phyloP scores from a whole-genome alignment of 2,888 invertebrate genomes.

The Tigriopus californicus region DNA sequence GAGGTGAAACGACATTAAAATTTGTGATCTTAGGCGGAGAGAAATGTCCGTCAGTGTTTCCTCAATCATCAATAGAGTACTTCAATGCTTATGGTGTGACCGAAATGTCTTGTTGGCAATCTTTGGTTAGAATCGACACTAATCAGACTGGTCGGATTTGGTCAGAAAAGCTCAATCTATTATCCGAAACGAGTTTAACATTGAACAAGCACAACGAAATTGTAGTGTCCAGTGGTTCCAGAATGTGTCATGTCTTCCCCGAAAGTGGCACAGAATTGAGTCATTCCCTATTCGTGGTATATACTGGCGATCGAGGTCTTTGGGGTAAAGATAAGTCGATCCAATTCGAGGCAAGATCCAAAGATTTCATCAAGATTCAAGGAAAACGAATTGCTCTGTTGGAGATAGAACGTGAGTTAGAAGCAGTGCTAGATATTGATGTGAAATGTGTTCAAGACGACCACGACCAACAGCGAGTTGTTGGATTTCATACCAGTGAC shows the following conservation, averaged over 20 bases:
- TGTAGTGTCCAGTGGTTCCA: background rate
- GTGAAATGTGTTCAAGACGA: background rate
- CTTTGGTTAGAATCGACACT: background rate
- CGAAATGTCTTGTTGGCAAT: constrained; percentile 14
- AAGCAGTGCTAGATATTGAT: background rate
- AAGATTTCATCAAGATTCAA: constrained; percentile 8
- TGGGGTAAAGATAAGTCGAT: background rate
- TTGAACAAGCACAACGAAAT: background rate
- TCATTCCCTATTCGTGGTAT: background rate
- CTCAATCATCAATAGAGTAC: background rate
- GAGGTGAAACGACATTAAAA: constrained; percentile 1
- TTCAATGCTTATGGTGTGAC: constrained; percentile 6
- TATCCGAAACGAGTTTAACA: background rate
- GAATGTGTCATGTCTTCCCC: too few relatives aligned
- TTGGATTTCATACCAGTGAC: background rate
- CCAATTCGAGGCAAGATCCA: background rate
- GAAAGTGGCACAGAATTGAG: too few relatives aligned
- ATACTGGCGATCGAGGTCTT: background rate
- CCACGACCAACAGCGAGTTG: background rate
- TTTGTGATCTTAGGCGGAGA: background rate
- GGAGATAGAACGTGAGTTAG: background rate
- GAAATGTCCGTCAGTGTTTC: background rate
- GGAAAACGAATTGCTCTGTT: background rate
- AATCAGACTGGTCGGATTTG: background rate
- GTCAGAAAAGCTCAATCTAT: background rate